These are phyloP conservation scores for Amaurobius ferox DNA, from an alignment of 2,888 invertebrate genomes.

Conservation along the genomic window DNA sequence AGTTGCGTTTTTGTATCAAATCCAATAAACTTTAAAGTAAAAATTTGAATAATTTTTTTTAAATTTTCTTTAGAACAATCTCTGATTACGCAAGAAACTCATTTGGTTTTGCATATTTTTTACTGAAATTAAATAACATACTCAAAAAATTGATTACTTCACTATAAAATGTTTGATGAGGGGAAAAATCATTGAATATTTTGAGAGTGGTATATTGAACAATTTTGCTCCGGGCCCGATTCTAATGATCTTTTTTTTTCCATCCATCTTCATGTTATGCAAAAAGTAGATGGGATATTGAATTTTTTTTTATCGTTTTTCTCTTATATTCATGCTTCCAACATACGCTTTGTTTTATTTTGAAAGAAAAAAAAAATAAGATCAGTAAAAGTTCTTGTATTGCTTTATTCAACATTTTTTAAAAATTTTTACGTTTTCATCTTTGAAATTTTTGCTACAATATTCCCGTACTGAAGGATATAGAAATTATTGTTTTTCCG, in stretches of 20 bases:
- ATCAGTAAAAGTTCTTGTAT: too few species aligned
- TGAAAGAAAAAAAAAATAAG: neutral
- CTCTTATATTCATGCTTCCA: neutral
- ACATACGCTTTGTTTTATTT: neutral
- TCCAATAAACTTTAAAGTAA: too few species aligned
- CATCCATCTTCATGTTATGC: neutral
- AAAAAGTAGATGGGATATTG: neutral
- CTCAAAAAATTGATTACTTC: conserved; percentile 4
- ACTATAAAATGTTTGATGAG: neutral
- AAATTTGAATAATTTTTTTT: too few species aligned
- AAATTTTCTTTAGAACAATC: neutral
- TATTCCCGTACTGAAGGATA: too few species aligned
- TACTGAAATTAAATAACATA: neutral
- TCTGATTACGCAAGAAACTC: neutral
- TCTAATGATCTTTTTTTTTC: neutral
- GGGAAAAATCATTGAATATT: neutral
- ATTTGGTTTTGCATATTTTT: neutral
- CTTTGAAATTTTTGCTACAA: too few species aligned
- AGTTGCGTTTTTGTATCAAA: too few species aligned
- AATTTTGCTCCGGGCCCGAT: neutral
- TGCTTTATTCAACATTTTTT: too few species aligned
- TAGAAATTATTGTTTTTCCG: too few species aligned
- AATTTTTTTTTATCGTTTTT: neutral
- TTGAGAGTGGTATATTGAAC: conserved; percentile 2
- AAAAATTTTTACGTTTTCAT: too few species aligned